Conservation (phyloP, 37 sponge, comb jelly and placozoan species). For the Cliona cf. orientalis region DNA sequence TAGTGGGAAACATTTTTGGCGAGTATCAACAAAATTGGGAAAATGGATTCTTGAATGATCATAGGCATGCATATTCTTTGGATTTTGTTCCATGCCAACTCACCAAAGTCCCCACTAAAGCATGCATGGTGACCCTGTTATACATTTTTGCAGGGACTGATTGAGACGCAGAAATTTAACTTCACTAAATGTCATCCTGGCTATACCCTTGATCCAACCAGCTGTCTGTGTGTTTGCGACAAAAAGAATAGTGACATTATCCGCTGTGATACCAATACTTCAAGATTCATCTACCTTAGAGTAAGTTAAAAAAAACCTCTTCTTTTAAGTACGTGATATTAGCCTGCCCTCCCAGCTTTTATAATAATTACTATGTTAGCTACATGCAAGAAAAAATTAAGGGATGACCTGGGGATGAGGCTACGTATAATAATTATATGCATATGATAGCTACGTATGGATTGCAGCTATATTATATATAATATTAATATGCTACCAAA, state of each 20-base stretch:
- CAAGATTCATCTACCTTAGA: constrained; percentile 74
- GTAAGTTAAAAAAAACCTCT: no score
- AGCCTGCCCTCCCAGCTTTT: no score
- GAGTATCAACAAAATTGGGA: no score
- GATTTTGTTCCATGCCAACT: neutral
- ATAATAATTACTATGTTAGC: no score
- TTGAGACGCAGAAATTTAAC: neutral
- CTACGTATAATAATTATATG: no score
- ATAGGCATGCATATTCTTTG: neutral
- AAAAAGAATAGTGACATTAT: constrained; percentile 28
- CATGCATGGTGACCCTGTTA: neutral
- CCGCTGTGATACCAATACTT: constrained; percentile 44
- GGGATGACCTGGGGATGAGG: no score
- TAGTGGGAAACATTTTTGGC: no score
- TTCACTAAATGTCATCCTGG: constrained; percentile 77
- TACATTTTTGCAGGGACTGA: constrained; percentile 22
- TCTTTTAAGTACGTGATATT: no score
- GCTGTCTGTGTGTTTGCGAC: constrained; percentile 40
- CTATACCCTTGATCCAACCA: constrained; percentile 11
- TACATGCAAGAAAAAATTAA: no score
- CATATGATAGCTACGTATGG: no score
- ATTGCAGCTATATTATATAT: no score
- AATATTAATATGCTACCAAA: no score
- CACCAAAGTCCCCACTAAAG: neutral
- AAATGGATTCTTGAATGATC: neutral